These are phyloP conservation scores for Lycorma delicatula DNA, from an alignment of 1,140 invertebrate genomes.

Conservation along the genomic window DNA sequence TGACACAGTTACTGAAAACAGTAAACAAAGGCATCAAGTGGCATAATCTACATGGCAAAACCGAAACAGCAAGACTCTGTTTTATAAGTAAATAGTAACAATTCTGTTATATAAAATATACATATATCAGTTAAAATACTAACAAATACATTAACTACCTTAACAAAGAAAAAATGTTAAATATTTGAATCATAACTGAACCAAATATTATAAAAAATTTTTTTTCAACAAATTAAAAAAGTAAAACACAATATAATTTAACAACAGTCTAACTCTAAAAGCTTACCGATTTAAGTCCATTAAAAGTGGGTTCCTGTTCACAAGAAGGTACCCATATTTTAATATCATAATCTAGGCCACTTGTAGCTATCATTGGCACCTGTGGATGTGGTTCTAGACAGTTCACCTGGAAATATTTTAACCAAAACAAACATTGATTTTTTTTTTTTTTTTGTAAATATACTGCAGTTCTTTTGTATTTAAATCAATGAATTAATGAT, in stretches of 20 bases:
- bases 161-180: background rate
- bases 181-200: background rate
- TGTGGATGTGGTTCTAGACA: conserved; percentile 83
- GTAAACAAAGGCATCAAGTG: too few relatives aligned
- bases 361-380: conserved; percentile 79
- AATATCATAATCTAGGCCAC: conserved; percentile 82
- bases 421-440: too few relatives aligned
- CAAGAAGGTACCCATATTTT: conserved; percentile 86
- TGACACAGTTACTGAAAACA: too few relatives aligned
- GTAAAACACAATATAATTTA: background rate
- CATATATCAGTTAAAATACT: background rate
- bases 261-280: background rate
- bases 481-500: too few relatives aligned
- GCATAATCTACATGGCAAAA: too few relatives aligned
- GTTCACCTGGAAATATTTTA: too few relatives aligned
- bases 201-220: background rate
- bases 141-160: background rate
- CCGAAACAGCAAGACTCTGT: too few relatives aligned
- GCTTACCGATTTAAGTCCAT: conserved; percentile 44
- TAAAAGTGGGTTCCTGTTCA: conserved; percentile 44
- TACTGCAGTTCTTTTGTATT: too few relatives aligned
- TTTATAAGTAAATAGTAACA: too few relatives aligned
- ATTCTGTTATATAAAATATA: too few relatives aligned
- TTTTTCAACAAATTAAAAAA: background rate
- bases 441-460: too few relatives aligned